phyloP scores from a whole-genome alignment of 2,888 invertebrate species.

The Thereva unica region DNA sequence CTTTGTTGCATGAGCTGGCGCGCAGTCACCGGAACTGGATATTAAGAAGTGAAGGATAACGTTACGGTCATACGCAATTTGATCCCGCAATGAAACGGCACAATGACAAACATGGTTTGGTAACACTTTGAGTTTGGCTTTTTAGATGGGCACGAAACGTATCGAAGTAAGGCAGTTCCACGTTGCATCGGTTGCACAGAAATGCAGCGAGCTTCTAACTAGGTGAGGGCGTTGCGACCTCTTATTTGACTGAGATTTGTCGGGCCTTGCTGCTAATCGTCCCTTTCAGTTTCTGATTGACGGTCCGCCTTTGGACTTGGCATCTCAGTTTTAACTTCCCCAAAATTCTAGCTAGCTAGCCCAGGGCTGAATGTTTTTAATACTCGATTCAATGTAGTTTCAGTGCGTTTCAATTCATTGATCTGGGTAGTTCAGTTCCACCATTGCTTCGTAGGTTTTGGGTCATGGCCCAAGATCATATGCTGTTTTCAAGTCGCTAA shows the following conservation, averaged over 20 bases:
- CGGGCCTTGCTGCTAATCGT: constrained; percentile 51
- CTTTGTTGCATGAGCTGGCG: constrained; percentile 76
- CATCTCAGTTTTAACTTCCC: constrained; percentile 43
- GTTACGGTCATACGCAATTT: constrained; percentile 77
- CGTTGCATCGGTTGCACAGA: constrained; percentile 80
- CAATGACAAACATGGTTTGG: constrained; percentile 39
- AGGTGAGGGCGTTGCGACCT: constrained; percentile 46
- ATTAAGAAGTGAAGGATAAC: constrained; percentile 82
- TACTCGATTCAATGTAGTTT: too few species aligned
- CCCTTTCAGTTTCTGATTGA: constrained; percentile 24
- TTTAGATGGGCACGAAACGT: constrained; percentile 83
- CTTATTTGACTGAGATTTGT: constrained; percentile 56
- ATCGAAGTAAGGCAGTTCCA: constrained; percentile 82
- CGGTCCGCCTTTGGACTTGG: constrained; percentile 46
- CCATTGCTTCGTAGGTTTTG: too few species aligned
- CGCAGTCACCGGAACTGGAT: too few species aligned
- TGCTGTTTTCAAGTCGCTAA: too few species aligned
- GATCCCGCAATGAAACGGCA: constrained; percentile 69
- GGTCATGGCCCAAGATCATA: too few species aligned
- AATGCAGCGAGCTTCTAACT: constrained; percentile 66
- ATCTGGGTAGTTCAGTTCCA: too few species aligned
- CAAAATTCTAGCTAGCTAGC: constrained; percentile 33
- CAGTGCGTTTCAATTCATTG: too few species aligned
- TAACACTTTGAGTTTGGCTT: constrained; percentile 66
- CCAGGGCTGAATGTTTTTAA: constrained; percentile 50